These are phyloP conservation scores for Temnothorax nylanderi DNA, from an alignment of 1,140 invertebrate species.

Conservation along the genomic window DNA sequence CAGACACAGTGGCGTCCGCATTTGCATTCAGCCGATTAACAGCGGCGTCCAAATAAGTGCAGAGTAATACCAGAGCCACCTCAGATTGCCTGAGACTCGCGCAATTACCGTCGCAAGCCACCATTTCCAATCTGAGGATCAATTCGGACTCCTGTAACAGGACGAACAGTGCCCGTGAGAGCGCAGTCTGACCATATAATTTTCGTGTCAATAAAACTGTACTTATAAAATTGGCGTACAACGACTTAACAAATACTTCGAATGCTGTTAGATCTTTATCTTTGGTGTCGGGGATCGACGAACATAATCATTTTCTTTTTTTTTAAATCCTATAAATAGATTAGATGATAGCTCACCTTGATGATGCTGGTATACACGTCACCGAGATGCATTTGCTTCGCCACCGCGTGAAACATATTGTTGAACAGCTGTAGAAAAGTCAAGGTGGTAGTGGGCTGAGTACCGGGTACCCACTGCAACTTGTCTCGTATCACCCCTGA, in stretches of 20 bases:
- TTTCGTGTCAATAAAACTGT: not conserved
- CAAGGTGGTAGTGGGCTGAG: conserved; percentile 87
- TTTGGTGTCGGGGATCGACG: not conserved
- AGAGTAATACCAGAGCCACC: conserved; percentile 90
- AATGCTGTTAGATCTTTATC: not conserved
- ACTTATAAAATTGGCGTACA: not conserved
- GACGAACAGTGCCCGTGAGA: conserved; percentile 23
- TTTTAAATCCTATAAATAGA: not conserved
- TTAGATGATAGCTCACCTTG: conserved; percentile 70
- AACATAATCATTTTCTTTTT: not conserved
- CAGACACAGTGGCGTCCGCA: conserved; percentile 51
- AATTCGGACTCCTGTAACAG: conserved; percentile 86
- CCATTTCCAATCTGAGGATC: conserved; percentile 89
- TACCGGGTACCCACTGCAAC: conserved; percentile 87
- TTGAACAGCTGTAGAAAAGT: conserved; percentile 89
- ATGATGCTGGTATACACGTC: conserved; percentile 83
- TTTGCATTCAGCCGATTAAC: conserved; percentile 78
- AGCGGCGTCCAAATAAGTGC: conserved; percentile 87
- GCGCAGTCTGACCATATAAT: not conserved
- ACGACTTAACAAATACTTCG: not conserved
- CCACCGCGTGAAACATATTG: conserved; percentile 86
- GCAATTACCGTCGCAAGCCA: conserved; percentile 90
- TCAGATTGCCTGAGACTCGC: conserved; percentile 89
- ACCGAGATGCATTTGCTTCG: conserved; percentile 84
- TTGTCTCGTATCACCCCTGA: conserved; percentile 90